Evolutionary conservation across 2,888 invertebrate species (phyloP).

Genomic region (Enchytraeus crypticus): DNA sequence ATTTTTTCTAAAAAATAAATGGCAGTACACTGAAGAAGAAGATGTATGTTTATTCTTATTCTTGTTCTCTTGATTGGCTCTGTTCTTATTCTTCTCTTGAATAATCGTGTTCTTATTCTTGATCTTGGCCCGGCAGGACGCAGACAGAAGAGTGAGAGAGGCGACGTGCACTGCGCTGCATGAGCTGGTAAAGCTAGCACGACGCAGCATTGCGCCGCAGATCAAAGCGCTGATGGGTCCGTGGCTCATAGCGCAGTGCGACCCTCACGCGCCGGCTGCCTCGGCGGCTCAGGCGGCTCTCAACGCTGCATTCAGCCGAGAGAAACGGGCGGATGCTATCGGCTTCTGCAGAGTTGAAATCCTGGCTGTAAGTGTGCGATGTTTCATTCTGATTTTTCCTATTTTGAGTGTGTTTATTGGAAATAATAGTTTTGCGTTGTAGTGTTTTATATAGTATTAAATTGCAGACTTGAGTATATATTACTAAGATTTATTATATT

Average conservation of each 20-base stretch:
- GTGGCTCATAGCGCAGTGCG: constrained; percentile 78
- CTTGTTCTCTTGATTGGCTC: too few species aligned
- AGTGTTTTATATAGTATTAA: too few species aligned
- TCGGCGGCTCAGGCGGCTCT: constrained; percentile 63
- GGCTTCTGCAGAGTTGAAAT: constrained; percentile 75
- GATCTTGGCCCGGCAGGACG: constrained; percentile 52
- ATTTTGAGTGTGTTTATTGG: neutral
- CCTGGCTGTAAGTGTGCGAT: constrained; percentile 52
- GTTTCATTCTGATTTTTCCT: neutral
- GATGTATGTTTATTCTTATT: too few species aligned
- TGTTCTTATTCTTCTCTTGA: too few species aligned
- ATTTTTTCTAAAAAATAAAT: too few species aligned
- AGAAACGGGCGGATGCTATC: constrained; percentile 69
- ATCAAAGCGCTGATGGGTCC: constrained; percentile 67
- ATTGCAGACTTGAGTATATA: too few species aligned
- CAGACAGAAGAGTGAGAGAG: constrained; percentile 75
- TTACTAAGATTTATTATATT: too few species aligned
- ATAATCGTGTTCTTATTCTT: neutral
- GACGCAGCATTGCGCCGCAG: constrained; percentile 68
- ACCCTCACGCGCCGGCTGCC: constrained; percentile 75
- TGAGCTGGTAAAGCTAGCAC: constrained; percentile 57
- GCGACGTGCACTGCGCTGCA: constrained; percentile 66
- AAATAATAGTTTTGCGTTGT: neutral
- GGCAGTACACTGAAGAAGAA: too few species aligned
- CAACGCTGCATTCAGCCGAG: constrained; percentile 64